A percentile compares a stretch with the other conserved stretches of the same genome.
Conservation (phyloP, 2,113 vertebrate species). For the Carassius carassius region DNA sequence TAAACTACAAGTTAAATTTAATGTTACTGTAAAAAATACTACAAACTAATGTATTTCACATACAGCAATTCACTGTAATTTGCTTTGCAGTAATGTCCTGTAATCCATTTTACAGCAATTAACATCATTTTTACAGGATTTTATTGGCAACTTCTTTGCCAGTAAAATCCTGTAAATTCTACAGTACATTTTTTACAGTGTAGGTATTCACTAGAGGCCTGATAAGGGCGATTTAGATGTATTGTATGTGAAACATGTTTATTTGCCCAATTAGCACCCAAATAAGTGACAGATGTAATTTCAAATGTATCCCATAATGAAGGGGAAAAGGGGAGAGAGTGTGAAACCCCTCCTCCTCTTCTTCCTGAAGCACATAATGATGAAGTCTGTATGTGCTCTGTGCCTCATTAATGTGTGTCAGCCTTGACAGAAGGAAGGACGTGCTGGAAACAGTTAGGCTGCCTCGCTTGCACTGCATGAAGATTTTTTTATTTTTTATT, state of each 20-base stretch:
- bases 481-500: not conserved
- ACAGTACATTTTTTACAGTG: no score
- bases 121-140: no score
- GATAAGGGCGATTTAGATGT: not conserved
- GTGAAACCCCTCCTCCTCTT: not conserved
- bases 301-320: not conserved
- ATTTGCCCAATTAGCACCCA: conserved; percentile 14
- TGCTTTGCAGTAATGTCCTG: no score
- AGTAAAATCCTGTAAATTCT: no score
- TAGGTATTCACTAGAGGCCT: not conserved
- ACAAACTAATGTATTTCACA: no score
- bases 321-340: not conserved
- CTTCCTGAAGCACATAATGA: not conserved
- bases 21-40: no score
- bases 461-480: not conserved
- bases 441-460: not conserved
- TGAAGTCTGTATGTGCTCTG: not conserved
- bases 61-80: no score
- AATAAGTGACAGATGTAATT: conserved; percentile 13
- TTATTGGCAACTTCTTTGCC: no score
- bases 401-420: conserved; percentile 31
- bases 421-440: conserved; percentile 23
- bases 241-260: not conserved
- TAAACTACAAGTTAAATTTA: no score
- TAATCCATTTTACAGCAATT: no score